Conservation (phyloP, 2,888 invertebrate species). For the Heteromurus nitidus region DNA sequence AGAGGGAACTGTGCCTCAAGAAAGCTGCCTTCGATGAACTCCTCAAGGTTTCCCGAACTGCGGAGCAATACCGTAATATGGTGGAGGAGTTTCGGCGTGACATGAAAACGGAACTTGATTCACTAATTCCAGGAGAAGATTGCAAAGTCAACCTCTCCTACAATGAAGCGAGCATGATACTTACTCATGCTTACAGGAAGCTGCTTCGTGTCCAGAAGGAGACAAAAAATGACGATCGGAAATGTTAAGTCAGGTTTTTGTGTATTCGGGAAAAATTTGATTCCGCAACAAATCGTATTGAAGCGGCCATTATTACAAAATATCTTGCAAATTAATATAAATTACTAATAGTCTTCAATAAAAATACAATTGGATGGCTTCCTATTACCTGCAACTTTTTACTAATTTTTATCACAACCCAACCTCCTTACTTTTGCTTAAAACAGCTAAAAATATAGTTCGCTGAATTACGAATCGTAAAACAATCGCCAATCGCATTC, state of each 20-base stretch:
- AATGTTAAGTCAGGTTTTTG: too few species aligned
- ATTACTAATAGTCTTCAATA: too few species aligned
- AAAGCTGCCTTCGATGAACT: conserved; percentile 70
- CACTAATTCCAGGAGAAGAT: conserved; percentile 66
- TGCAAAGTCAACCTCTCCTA: conserved; percentile 66
- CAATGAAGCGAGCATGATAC: conserved; percentile 71
- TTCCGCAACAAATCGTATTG: too few species aligned
- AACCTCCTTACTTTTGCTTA: too few species aligned
- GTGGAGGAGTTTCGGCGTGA: conserved; percentile 72
- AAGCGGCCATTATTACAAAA: too few species aligned
- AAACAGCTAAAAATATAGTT: not conserved
- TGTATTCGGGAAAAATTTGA: too few species aligned
- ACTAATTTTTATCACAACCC: too few species aligned
- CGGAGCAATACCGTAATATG: conserved; percentile 71
- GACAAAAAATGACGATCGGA: too few species aligned
- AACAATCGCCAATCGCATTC: not conserved
- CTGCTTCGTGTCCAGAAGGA: conserved; percentile 73
- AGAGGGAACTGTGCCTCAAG: conserved; percentile 69
- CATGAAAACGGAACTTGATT: conserved; percentile 71
- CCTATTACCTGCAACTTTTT: too few species aligned
- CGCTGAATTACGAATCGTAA: not conserved
- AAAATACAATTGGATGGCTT: too few species aligned
- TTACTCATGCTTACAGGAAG: conserved; percentile 73
- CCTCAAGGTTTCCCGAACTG: conserved; percentile 68
- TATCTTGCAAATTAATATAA: too few species aligned